Evolutionary conservation across 2,888 invertebrate genomes (phyloP).

Genomic region (Chydorus sphaericus): DNA sequence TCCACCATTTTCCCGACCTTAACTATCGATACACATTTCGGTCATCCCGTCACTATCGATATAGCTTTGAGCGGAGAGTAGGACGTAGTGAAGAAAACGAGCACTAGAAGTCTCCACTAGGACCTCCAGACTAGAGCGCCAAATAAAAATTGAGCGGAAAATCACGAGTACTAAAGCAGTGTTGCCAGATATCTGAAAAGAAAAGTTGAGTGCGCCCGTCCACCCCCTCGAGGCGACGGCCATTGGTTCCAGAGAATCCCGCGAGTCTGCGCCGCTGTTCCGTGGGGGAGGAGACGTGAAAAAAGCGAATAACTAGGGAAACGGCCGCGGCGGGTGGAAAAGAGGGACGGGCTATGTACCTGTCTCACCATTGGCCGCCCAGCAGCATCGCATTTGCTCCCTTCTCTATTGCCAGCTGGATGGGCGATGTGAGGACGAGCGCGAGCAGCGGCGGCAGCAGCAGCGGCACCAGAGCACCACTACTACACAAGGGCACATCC

Average conservation of each 20-base stretch:
- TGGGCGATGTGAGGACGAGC: neutral
- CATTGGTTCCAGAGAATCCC: neutral
- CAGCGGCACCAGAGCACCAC: neutral
- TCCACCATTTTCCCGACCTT: neutral
- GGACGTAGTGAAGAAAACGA: neutral
- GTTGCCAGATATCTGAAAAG: constrained; percentile 6
- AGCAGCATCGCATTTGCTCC: neutral
- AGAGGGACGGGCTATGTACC: neutral
- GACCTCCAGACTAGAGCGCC: neutral
- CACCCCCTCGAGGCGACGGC: neutral
- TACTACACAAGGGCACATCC: constrained; percentile 4
- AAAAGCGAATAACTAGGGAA: neutral
- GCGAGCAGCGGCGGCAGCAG: neutral
- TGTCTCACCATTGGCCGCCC: constrained; percentile 2
- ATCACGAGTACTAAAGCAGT: neutral
- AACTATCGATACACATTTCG: neutral
- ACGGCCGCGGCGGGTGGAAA: neutral
- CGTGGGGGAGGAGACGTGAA: neutral
- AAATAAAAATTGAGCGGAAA: too few relatives aligned
- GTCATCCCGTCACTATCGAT: neutral
- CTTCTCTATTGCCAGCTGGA: neutral
- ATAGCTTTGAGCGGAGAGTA: neutral
- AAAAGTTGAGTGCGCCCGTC: neutral
- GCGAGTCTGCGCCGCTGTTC: neutral
- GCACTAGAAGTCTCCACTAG: neutral